phyloP scores from a whole-genome alignment of 2,797 vertebrate species.

The Bovichtus variegatus region DNA sequence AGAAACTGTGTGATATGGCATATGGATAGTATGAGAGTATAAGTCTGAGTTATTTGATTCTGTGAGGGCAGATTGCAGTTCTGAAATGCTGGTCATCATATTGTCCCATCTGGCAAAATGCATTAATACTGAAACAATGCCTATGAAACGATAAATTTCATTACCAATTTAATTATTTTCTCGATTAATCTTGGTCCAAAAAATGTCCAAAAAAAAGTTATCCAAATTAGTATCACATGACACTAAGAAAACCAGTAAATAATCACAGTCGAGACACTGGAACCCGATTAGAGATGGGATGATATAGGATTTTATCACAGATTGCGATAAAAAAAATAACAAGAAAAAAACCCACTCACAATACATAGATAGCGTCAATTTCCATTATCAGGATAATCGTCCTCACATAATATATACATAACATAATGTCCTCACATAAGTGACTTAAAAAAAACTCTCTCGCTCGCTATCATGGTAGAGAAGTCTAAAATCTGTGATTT shows the following conservation, averaged over 20 bases:
- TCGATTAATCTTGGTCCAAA: neutral
- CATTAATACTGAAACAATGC: neutral
- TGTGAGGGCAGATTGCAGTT: slow-evolving; percentile 4
- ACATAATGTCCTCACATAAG: no score
- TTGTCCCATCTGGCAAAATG: slow-evolving; percentile 1
- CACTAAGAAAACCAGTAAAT: neutral
- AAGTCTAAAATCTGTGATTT: no score
- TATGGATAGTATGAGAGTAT: neutral
- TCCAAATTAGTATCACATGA: neutral
- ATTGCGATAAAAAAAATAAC: no score
- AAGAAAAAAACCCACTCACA: no score
- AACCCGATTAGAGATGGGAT: neutral
- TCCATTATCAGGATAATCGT: no score
- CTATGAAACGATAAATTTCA: neutral
- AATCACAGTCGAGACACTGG: neutral
- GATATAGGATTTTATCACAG: no score
- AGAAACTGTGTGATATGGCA: neutral
- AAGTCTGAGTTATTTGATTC: slow-evolving; percentile 7
- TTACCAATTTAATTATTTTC: neutral
- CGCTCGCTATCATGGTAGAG: no score
- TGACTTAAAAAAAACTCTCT: no score
- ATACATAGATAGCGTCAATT: no score
- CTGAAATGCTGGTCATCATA: neutral
- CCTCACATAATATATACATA: no score
- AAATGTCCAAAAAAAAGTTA: neutral